These are phyloP conservation scores for Zaprionus gabonicus DNA, from an alignment of 1,140 invertebrate species.

Conservation along the genomic window DNA sequence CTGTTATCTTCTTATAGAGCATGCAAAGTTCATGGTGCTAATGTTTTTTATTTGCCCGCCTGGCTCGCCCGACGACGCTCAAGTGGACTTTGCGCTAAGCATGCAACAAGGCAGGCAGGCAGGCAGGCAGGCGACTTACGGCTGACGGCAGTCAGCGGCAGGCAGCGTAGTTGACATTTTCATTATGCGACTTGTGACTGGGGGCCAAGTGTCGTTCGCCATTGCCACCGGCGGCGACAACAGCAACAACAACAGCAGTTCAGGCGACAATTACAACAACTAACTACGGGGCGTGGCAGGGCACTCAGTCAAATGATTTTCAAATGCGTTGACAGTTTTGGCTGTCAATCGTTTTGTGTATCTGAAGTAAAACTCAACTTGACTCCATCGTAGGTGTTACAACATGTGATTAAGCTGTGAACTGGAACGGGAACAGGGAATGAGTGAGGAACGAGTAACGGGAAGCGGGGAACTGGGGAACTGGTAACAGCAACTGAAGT, in stretches of 20 bases:
- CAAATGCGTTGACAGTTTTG: constrained; percentile 77
- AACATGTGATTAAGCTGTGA: constrained; percentile 69
- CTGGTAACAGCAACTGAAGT: constrained; percentile 7
- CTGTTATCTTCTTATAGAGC: neutral
- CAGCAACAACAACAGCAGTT: constrained; percentile 22
- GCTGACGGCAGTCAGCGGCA: constrained; percentile 1
- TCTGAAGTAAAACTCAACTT: constrained; percentile 23
- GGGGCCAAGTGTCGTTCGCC: constrained; percentile 54
- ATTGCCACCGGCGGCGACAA: constrained; percentile 65
- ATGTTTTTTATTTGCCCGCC: constrained; percentile 49
- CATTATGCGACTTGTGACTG: constrained; percentile 65
- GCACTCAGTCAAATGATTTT: constrained; percentile 69
- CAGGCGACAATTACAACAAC: constrained; percentile 11
- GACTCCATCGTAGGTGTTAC: constrained; percentile 65
- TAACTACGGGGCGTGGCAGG: constrained; percentile 50
- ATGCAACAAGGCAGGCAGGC: constrained; percentile 37
- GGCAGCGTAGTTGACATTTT: constrained; percentile 70
- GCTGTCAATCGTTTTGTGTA: constrained; percentile 73
- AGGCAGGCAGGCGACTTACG: constrained; percentile 34
- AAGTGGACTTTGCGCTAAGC: constrained; percentile 66
- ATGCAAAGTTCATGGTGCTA: neutral
- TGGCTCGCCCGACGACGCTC: constrained; percentile 21
- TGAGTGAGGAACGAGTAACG: neutral
- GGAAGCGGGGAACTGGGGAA: neutral
- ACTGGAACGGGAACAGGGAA: constrained; percentile 16